These are phyloP conservation scores for Opisthograptis luteolata DNA, from an alignment of 2,888 invertebrate genomes.

Conservation along the genomic window DNA sequence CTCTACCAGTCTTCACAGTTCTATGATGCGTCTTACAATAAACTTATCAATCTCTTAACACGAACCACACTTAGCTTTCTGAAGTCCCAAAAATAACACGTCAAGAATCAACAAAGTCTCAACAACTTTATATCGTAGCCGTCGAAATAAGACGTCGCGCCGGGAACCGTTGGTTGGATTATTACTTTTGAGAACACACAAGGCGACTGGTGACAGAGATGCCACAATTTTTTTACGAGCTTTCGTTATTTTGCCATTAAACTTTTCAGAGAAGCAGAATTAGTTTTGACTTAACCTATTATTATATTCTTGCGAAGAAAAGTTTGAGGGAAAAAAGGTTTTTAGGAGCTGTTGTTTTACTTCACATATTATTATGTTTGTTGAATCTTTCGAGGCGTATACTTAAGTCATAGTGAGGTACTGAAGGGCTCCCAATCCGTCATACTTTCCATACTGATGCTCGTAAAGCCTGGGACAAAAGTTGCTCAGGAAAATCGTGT, in stretches of 20 bases:
- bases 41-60: too few species aligned
- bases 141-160: conserved; percentile 12
- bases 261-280: conserved; percentile 21
- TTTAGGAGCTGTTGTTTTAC: neutral
- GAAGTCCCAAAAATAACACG: conserved; percentile 1
- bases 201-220: conserved; percentile 10
- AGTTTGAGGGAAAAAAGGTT: neutral
- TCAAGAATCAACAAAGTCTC: neutral
- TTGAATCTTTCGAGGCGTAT: too few species aligned
- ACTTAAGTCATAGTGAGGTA: too few species aligned
- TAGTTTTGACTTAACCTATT: conserved; percentile 19
- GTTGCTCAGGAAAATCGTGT: too few species aligned
- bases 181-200: conserved; percentile 20
- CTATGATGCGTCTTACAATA: too few species aligned
- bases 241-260: conserved; percentile 21
- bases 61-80: too few species aligned
- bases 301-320: conserved; percentile 13
- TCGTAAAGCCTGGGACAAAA: too few species aligned
- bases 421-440: too few species aligned
- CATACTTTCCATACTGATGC: too few species aligned
- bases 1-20: too few species aligned
- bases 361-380: too few species aligned
- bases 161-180: conserved; percentile 17
- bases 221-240: conserved; percentile 24
- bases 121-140: conserved; percentile 7